phyloP scores from a whole-genome alignment of 2,797 vertebrate genomes.

The Anguilla megastoma region DNA sequence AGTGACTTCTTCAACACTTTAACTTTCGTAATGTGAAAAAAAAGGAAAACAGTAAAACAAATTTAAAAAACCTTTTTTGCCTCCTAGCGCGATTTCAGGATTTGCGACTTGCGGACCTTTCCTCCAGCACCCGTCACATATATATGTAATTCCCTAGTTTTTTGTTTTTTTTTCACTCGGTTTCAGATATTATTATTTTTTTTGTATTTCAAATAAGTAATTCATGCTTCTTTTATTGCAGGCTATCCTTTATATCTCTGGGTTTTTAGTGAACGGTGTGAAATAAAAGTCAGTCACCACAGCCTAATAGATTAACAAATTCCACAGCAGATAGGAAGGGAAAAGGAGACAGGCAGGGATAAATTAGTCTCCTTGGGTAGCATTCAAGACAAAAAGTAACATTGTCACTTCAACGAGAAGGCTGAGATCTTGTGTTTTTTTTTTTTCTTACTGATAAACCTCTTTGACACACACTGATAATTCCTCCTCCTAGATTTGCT shows the following conservation, averaged over 20 bases:
- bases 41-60: too few species aligned
- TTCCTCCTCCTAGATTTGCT: background rate
- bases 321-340: background rate
- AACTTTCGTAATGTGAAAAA: too few species aligned
- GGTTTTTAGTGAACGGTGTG: background rate
- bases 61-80: too few species aligned
- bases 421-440: background rate
- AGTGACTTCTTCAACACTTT: too few species aligned
- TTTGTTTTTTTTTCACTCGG: too few species aligned
- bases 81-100: too few species aligned
- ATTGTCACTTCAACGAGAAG: background rate
- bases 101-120: too few species aligned
- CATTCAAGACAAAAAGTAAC: background rate
- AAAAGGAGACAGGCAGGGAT: background rate
- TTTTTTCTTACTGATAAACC: conserved; percentile 4
- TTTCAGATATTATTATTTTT: background rate
- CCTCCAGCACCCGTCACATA: too few species aligned
- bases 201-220: background rate
- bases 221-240: background rate
- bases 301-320: background rate
- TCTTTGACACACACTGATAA: conserved; percentile 2
- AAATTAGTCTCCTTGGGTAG: background rate
- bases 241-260: background rate
- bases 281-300: background rate
- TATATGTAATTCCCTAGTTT: background rate